Percentiles rank a stretch among this genome's conserved stretches.
phyloP scores from a whole-genome alignment of 2,113 vertebrate genomes.

The Phasianus colchicus region DNA sequence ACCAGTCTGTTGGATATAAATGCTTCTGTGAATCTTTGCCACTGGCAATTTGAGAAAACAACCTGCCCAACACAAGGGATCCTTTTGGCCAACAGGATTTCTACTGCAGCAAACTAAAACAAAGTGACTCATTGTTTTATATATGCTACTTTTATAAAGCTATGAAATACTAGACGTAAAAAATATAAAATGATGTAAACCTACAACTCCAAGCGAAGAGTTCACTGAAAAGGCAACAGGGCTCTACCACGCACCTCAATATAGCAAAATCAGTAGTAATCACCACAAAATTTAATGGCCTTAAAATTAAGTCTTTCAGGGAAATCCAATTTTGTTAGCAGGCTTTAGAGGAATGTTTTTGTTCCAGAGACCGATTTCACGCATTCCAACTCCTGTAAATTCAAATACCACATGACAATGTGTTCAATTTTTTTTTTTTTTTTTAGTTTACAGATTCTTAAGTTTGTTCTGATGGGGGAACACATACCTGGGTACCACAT shows the following conservation, averaged over 20 bases:
- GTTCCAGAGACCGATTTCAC: background rate
- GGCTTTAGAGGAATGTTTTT: background rate
- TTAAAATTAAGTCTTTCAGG: background rate
- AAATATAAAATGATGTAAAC: background rate
- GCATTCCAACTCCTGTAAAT: background rate
- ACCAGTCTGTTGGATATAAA: background rate
- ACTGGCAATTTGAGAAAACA: background rate
- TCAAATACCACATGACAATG: background rate
- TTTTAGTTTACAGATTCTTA: background rate
- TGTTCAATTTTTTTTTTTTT: background rate
- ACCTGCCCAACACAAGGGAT: background rate
- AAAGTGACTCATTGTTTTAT: background rate
- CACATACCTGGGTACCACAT: background rate
- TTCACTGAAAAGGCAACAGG: background rate
- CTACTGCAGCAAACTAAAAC: background rate
- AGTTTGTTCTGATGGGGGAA: background rate
- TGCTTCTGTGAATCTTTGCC: background rate
- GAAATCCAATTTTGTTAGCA: background rate
- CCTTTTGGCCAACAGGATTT: background rate
- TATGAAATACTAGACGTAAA: background rate
- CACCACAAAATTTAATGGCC: background rate
- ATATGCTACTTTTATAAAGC: background rate
- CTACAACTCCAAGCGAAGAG: background rate
- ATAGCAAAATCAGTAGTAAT: background rate
- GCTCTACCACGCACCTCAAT: background rate